These are phyloP conservation scores for Brachyptera risi DNA, from an alignment of 2,888 invertebrate genomes.

Conservation along the genomic window DNA sequence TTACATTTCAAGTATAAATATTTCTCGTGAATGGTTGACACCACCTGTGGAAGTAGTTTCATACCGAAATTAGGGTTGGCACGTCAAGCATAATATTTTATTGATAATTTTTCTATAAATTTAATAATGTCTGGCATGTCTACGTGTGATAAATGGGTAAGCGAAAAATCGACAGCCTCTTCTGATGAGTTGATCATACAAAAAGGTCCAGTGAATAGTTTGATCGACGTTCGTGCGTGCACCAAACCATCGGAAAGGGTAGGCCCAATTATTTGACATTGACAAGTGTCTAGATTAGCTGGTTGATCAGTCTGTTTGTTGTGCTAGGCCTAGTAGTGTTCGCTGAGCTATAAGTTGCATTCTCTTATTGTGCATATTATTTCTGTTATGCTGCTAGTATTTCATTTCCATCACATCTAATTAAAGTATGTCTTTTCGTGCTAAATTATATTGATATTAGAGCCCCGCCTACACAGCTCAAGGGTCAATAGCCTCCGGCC, in stretches of 20 bases:
- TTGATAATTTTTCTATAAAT: too few species aligned
- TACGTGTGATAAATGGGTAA: background rate
- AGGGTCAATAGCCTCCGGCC: too few species aligned
- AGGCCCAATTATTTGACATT: slow-evolving; percentile 38
- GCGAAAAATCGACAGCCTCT: background rate
- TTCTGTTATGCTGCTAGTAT: background rate
- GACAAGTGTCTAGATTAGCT: background rate
- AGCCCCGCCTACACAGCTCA: too few species aligned
- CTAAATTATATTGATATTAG: too few species aligned
- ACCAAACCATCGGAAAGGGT: slow-evolving; percentile 64
- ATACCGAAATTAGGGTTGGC: too few species aligned
- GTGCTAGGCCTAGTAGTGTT: background rate
- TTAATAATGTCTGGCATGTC: slow-evolving; percentile 2
- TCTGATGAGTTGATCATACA: background rate
- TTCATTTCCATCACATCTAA: too few species aligned
- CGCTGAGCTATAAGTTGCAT: background rate
- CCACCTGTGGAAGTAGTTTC: too few species aligned
- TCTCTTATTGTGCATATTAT: background rate
- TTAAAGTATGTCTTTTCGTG: too few species aligned
- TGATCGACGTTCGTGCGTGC: slow-evolving; percentile 60
- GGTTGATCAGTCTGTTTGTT: background rate
- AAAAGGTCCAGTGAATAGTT: slow-evolving; percentile 19
- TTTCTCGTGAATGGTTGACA: too few species aligned
- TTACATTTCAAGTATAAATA: too few species aligned
- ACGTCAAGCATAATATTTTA: too few species aligned